Conservation (phyloP, 2,797 vertebrate species). For the Natrix natrix region DNA sequence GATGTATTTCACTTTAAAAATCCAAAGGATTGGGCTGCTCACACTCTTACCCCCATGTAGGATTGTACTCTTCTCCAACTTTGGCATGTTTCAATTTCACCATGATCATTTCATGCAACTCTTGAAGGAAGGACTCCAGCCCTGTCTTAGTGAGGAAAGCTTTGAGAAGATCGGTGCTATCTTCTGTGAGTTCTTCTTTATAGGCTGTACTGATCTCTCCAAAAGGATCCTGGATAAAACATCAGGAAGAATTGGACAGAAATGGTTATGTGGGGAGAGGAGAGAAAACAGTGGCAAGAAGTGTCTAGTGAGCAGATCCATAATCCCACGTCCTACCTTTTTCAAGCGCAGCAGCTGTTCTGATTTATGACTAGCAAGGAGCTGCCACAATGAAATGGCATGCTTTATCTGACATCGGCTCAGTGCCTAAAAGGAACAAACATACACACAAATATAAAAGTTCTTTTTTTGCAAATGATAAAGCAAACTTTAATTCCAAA, state of each 20-base stretch:
- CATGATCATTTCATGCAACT: constrained; percentile 90
- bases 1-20: not conserved
- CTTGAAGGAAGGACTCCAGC: constrained; percentile 82
- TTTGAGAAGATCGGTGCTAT: constrained; percentile 71
- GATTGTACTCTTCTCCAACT: constrained; percentile 69
- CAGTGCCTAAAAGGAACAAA: constrained; percentile 74
- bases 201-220: constrained; percentile 72
- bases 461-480: not conserved
- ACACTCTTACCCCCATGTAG: constrained; percentile 80
- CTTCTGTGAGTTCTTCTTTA: constrained; percentile 71
- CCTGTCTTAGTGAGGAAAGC: constrained; percentile 78
- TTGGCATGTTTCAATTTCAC: constrained; percentile 75
- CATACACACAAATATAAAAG: not conserved
- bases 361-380: constrained; percentile 86
- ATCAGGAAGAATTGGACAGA: not conserved
- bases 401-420: constrained; percentile 82
- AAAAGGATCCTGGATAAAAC: constrained; percentile 84
- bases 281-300: not conserved
- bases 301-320: not conserved
- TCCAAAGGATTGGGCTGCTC: not conserved
- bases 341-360: constrained; percentile 85
- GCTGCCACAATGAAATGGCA: constrained; percentile 85
- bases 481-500: not conserved
- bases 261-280: not conserved
- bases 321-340: constrained; percentile 70